Conservation (phyloP, 2,888 invertebrate species). For the Tryphoninae sp. region DNA sequence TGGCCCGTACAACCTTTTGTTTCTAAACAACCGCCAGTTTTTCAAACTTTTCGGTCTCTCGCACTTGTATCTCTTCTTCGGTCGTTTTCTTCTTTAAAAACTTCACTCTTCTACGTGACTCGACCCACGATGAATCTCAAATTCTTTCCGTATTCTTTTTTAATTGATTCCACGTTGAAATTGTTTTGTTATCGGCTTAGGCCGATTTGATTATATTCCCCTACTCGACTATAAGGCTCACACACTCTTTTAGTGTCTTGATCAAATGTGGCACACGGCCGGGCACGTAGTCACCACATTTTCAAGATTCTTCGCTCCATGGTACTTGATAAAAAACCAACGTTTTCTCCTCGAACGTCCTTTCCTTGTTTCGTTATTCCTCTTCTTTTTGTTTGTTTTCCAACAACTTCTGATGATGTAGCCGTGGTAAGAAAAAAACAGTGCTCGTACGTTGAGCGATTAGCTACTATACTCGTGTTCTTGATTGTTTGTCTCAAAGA, state of each 20-base stretch:
- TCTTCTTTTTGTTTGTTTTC: neutral
- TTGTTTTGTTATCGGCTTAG: neutral
- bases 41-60: constrained; percentile 1
- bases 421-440: constrained; percentile 6
- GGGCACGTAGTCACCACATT: constrained; percentile 79
- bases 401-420: neutral
- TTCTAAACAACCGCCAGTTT: neutral
- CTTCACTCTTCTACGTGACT: neutral
- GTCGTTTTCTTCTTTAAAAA: neutral
- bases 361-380: neutral
- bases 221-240: constrained; percentile 72
- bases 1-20: constrained; percentile 41
- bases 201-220: neutral
- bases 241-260: constrained; percentile 80
- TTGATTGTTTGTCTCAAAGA: constrained; percentile 72
- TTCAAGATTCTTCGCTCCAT: constrained; percentile 79
- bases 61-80: neutral
- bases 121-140: neutral
- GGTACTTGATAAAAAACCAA: constrained; percentile 55
- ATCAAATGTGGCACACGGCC: constrained; percentile 71
- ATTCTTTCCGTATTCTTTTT: too few species aligned
- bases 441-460: neutral
- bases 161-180: neutral
- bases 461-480: neutral
- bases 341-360: constrained; percentile 2